A percentile compares a stretch with the other conserved stretches of the same genome.
These are phyloP conservation scores for Leucania comma DNA, from an alignment of 2,888 invertebrate species.

Conservation along the genomic window DNA sequence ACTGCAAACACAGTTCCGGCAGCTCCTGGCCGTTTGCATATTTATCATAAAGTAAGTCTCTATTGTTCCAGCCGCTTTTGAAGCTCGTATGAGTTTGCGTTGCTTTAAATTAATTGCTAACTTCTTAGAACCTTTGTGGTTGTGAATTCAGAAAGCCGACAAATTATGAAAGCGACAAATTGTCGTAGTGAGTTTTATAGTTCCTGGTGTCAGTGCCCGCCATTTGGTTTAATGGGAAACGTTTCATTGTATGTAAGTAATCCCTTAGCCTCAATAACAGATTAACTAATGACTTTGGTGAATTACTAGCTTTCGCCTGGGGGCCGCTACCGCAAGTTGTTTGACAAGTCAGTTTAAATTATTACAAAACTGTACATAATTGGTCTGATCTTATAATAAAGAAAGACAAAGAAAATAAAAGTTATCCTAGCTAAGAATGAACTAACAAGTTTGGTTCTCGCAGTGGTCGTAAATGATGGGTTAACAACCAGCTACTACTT, in stretches of 20 bases:
- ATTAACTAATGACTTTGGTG: conserved; percentile 14
- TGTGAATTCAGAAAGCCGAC: conserved; percentile 68
- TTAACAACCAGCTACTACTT: conserved; percentile 34
- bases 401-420: conserved; percentile 16
- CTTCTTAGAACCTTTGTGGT: conserved; percentile 73
- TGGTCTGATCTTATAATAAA: not conserved
- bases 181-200: conserved; percentile 58
- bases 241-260: conserved; percentile 10
- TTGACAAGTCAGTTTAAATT: not conserved
- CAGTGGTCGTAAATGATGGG: conserved; percentile 30
- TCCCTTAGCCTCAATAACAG: not conserved
- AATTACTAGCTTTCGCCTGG: conserved; percentile 2
- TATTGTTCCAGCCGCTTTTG: conserved; percentile 75
- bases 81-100: conserved; percentile 74
- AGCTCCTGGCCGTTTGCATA: conserved; percentile 70
- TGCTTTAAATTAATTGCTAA: conserved; percentile 76
- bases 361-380: not conserved
- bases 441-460: conserved; percentile 27
- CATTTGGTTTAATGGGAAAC: conserved; percentile 19
- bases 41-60: conserved; percentile 76
- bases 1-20: conserved; percentile 69
- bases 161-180: conserved; percentile 65
- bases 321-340: not conserved
- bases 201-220: conserved; percentile 53
- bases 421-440: conserved; percentile 18